phyloP scores from a whole-genome alignment of 1,140 invertebrate genomes.

The Vollenhovia emeryi region DNA sequence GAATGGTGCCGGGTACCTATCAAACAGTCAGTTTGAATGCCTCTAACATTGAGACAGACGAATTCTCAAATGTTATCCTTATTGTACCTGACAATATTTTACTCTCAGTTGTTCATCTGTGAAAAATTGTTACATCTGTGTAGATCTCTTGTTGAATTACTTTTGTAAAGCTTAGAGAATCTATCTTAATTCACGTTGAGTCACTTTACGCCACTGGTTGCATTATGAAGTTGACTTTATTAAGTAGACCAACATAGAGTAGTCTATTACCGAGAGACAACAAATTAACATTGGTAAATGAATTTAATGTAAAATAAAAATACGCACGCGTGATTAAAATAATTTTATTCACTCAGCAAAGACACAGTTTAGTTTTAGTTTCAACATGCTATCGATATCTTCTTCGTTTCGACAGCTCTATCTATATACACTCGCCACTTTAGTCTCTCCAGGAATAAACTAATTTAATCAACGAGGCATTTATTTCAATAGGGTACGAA shows the following conservation, averaged over 20 bases:
- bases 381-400: not conserved
- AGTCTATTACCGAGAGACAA: not conserved
- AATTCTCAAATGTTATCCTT: not conserved
- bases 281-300: not conserved
- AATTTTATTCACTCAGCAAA: not conserved
- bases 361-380: not conserved
- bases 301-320: not conserved
- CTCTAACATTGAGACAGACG: not conserved
- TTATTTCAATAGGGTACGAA: slow-evolving; percentile 4
- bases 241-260: not conserved
- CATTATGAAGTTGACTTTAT: not conserved
- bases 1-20: not conserved
- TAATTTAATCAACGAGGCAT: not conserved
- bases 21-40: not conserved
- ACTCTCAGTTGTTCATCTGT: not conserved
- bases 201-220: not conserved
- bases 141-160: not conserved
- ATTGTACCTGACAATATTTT: not conserved
- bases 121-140: not conserved
- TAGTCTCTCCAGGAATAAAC: not conserved
- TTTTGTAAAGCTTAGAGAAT: not conserved
- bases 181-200: not conserved
- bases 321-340: not conserved
- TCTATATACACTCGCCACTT: no score
- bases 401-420: not conserved